Base-by-base conservation (phyloP, 1,140 invertebrate genomes). In the Lasioglossum albipes region DNA sequence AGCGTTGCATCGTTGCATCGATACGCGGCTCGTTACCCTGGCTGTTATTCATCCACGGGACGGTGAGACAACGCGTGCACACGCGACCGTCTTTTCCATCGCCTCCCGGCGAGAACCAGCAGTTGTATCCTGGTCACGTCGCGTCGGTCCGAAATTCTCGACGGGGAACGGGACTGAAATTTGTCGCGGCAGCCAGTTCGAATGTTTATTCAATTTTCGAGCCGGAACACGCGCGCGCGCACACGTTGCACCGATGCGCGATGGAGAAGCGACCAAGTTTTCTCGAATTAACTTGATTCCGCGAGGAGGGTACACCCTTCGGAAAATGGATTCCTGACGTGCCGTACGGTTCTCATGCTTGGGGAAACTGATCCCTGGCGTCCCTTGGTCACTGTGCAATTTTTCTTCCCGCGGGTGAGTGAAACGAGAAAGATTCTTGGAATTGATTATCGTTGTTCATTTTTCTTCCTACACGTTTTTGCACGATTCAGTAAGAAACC, bases 71-170 rank as follows among this genome's bases (percentile, higher is more conserved):
- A 20, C 54, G 54, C 54, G 36, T 36, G 36, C 36, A 36, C 54
- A 16, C 54, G 13, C 54, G 16, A 36, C 36, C 36, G 13, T 16
- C 54, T 57, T 57, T 20, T 57, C 54, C 20, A 59, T 0, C 18
- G 22, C 7, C 59, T 13, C 31, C 4, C 36, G 41, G 36, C 36
- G 36, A 36, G 5, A 36, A 36, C 36, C 36, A 36, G 36, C 36
- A 36, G 36, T 3, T 6, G 69, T 64, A 85, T 22, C 31, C 79
- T 42, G 61, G 61, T 85, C 84, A 84, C 84, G 84, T 85, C 81
- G 54, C 84, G 84, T 85, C 81, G 54, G 41, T 45, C 20, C 59
- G 69, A 85, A 81, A 85, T 84, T 84, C 79, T 77, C 83, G 20
- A 22, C 16, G 10, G 36, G 36, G 36, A 36, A 36, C 36, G 65